phyloP scores from a whole-genome alignment of 2,888 invertebrate species.

The Tipula confusa region DNA sequence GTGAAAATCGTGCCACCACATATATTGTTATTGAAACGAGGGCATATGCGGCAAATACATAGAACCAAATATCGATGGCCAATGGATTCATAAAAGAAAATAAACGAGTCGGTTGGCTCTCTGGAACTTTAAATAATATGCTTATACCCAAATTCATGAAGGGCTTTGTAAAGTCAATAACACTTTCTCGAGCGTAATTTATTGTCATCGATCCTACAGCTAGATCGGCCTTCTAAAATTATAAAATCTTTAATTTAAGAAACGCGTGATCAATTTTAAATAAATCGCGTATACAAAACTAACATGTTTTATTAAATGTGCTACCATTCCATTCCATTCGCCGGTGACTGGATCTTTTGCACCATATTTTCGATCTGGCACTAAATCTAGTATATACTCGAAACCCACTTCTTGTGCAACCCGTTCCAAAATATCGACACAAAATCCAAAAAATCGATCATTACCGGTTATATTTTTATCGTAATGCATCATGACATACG shows the following conservation, averaged over 20 bases:
- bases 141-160: constrained; percentile 98
- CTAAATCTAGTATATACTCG: constrained; percentile 65
- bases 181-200: constrained; percentile 83
- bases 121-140: constrained; percentile 91
- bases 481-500: constrained; percentile 69
- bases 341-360: constrained; percentile 67
- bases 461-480: constrained; percentile 68
- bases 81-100: constrained; percentile 97
- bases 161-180: constrained; percentile 96
- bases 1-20: constrained; percentile 94
- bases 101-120: constrained; percentile 77
- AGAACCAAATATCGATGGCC: constrained; percentile 95
- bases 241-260: background rate
- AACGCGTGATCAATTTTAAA: no score
- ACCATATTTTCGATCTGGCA: constrained; percentile 69
- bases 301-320: constrained; percentile 68
- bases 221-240: constrained; percentile 73
- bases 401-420: constrained; percentile 66
- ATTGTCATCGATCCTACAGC: constrained; percentile 98
- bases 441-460: constrained; percentile 72
- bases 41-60: constrained; percentile 89
- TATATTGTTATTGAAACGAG: constrained; percentile 91
- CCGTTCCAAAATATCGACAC: constrained; percentile 67
- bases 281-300: constrained; percentile 38
- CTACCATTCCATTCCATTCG: constrained; percentile 72